These are phyloP conservation scores for Chascanopsetta lugubris DNA, from an alignment of 2,113 vertebrate genomes.

Conservation along the genomic window DNA sequence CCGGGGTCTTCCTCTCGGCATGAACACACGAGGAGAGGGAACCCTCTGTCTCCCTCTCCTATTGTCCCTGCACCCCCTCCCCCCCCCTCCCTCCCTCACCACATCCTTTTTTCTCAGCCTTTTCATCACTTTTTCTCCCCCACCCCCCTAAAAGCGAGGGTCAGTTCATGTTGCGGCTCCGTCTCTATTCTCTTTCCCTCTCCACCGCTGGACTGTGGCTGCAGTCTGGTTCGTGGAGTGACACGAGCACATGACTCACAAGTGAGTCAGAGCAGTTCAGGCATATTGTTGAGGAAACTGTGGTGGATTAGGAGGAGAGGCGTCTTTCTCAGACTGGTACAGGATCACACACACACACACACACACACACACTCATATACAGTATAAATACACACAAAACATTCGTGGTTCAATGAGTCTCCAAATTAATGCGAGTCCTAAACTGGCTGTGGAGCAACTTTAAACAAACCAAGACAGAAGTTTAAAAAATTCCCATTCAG, in stretches of 20 bases:
- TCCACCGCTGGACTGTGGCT: constrained; percentile 25
- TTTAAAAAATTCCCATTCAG: constrained; percentile 83
- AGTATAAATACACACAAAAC: constrained; percentile 25
- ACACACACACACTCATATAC: background rate
- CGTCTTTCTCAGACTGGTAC: constrained; percentile 68
- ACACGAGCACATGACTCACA: constrained; percentile 68
- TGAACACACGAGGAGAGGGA: constrained; percentile 68
- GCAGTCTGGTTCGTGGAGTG: constrained; percentile 54
- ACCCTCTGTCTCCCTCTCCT: constrained; percentile 66
- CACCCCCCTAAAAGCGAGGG: constrained; percentile 25
- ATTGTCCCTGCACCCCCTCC: constrained; percentile 24
- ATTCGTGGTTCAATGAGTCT: constrained; percentile 41
- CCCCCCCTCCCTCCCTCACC: constrained; percentile 25
- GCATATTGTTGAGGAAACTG: constrained; percentile 64
- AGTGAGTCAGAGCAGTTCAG: constrained; percentile 67
- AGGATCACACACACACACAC: constrained; percentile 34
- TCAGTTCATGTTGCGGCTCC: constrained; percentile 41
- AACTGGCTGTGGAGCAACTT: constrained; percentile 73
- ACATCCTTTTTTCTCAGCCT: constrained; percentile 60
- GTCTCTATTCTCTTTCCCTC: constrained; percentile 23
- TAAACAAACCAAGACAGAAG: constrained; percentile 81
- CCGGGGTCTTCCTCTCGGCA: constrained; percentile 69
- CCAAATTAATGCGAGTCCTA: constrained; percentile 68
- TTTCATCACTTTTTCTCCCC: constrained; percentile 47
- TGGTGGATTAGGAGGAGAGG: constrained; percentile 69